Evolutionary conservation across 30 jellyfish, hydroid and myxozoan species (phyloP).

Genomic region (Turritopsis dohrnii): DNA sequence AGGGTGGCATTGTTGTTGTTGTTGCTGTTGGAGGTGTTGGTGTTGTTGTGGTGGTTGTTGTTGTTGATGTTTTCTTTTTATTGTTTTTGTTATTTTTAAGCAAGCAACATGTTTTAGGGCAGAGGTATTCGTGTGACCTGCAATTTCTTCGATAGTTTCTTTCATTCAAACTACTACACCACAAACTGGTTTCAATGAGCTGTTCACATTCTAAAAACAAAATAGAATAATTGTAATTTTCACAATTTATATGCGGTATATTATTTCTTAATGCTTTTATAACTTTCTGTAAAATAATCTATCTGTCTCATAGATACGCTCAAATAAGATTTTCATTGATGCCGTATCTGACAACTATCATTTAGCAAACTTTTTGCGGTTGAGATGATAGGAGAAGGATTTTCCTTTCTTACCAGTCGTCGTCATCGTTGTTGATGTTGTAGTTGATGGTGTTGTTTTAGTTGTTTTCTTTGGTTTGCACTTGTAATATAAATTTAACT

Average conservation of each 20-base stretch:
- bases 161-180: not conserved
- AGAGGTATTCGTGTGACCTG: not conserved
- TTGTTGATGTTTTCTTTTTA: not conserved
- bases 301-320: not conserved
- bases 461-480: not conserved
- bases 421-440: not conserved
- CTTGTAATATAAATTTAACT: not conserved
- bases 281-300: too few relatives aligned
- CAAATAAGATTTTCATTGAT: not conserved
- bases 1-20: not conserved
- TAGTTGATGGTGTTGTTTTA: not conserved
- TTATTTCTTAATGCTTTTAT: too few relatives aligned
- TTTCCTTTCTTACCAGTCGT: not conserved
- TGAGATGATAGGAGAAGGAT: too few relatives aligned
- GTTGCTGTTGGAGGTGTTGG: not conserved
- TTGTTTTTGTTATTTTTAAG: too few relatives aligned
- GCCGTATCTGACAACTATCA: too few relatives aligned
- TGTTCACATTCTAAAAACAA: not conserved
- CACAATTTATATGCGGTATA: too few relatives aligned
- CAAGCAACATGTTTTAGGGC: not conserved
- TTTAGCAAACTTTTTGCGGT: too few relatives aligned
- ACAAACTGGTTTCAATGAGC: not conserved
- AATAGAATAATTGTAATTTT: not conserved
- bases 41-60: not conserved
- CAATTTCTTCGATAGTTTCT: not conserved